A percentile compares a stretch with the other conserved stretches of the same genome.
These are phyloP conservation scores for Charina bottae DNA, from an alignment of 2,113 vertebrate genomes.

Conservation along the genomic window DNA sequence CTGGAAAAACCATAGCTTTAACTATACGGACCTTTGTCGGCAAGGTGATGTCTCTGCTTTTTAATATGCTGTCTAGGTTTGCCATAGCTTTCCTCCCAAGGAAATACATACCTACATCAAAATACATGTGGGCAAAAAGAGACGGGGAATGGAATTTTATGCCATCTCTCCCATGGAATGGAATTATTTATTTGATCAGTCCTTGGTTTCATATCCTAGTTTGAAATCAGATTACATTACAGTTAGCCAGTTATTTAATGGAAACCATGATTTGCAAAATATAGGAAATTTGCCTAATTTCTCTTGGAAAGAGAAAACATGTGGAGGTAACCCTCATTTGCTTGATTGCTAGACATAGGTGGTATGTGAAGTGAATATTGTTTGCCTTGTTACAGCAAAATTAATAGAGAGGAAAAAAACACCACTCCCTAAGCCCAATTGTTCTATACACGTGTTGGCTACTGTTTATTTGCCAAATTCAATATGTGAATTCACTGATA, in stretches of 20 bases:
- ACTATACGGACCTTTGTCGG: too few relatives aligned
- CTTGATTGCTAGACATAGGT: neutral
- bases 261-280: neutral
- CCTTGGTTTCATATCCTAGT: neutral
- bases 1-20: too few relatives aligned
- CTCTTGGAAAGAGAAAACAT: neutral
- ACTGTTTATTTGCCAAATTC: neutral
- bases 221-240: neutral
- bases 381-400: neutral
- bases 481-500: neutral
- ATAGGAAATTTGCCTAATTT: neutral
- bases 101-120: too few relatives aligned
- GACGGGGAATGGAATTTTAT: neutral
- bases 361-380: neutral
- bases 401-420: neutral
- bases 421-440: neutral
- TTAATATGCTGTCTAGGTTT: too few relatives aligned
- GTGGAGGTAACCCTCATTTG: neutral
- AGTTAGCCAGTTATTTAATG: neutral
- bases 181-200: neutral
- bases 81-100: too few relatives aligned
- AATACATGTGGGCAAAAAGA: neutral
- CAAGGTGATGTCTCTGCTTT: too few relatives aligned
- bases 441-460: neutral
- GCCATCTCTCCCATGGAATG: neutral